Percentiles rank a stretch among this genome's conserved stretches.
phyloP scores from a whole-genome alignment of 2,888 invertebrate species.

The Phyllotreta cruciferae region DNA sequence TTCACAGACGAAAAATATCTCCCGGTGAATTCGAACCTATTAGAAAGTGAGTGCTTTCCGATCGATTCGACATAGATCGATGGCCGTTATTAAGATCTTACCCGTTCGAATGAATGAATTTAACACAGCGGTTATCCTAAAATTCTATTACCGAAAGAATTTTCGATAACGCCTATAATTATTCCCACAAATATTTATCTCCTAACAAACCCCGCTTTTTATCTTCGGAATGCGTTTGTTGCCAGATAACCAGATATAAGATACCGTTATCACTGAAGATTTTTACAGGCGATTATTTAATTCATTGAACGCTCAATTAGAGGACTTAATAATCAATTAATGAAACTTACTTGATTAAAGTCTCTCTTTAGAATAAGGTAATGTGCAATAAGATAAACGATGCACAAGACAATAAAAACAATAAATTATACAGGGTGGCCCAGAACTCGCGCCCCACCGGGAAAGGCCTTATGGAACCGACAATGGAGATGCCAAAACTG shows the following conservation, averaged over 20 bases:
- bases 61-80: constrained; percentile 8
- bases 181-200: constrained; percentile 10
- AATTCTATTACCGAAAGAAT: constrained; percentile 10
- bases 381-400: no score
- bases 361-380: no score
- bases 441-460: no score
- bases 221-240: constrained; percentile 8
- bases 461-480: no score
- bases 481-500: no score
- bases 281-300: no score
- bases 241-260: background rate
- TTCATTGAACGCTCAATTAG: no score
- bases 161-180: constrained; percentile 15
- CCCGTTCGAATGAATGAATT: constrained; percentile 8
- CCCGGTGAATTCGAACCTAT: background rate
- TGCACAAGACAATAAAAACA: no score
- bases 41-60: constrained; percentile 2
- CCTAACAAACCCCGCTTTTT: background rate
- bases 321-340: no score
- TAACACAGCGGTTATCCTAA: constrained; percentile 6
- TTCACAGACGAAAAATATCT: background rate
- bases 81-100: constrained; percentile 6
- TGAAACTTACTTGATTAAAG: no score
- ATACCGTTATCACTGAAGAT: background rate
- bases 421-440: no score